phyloP scores from a whole-genome alignment of 1,140 invertebrate genomes.

The Rhagoletis zephyria region DNA sequence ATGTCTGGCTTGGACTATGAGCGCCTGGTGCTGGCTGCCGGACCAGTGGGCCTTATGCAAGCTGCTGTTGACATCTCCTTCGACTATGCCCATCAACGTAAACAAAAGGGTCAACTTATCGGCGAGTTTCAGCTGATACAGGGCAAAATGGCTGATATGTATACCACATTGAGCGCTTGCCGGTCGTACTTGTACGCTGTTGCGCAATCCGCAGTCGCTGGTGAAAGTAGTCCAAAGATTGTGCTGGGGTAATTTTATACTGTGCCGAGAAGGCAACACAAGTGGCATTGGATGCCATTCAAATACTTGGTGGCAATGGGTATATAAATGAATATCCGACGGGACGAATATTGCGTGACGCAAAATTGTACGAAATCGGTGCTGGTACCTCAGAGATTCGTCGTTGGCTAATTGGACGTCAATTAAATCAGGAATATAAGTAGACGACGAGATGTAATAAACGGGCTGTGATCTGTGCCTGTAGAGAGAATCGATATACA shows the following conservation, averaged over 20 bases:
- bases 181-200: conserved; percentile 94
- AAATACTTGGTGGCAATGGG: conserved; percentile 98
- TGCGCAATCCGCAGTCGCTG: conserved; percentile 87
- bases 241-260: conserved; percentile 94
- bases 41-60: conserved; percentile 95
- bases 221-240: conserved; percentile 88
- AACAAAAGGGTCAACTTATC: conserved; percentile 92
- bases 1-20: conserved; percentile 97
- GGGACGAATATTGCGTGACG: conserved; percentile 93
- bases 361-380: conserved; percentile 98
- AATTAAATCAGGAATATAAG: conserved; percentile 88
- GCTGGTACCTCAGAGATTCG: conserved; percentile 97
- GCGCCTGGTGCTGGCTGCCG: conserved; percentile 88
- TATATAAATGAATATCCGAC: conserved; percentile 99
- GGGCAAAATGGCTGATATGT: conserved; percentile 99
- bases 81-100: conserved; percentile 93
- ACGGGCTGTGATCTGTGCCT: conserved; percentile 26
- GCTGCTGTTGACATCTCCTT: conserved; percentile 95
- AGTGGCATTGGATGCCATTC: conserved; percentile 93
- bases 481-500: conserved; percentile 7
- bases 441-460: conserved; percentile 46
- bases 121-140: conserved; percentile 95
- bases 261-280: conserved; percentile 92
- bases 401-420: conserved; percentile 91
- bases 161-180: conserved; percentile 87